Evolutionary conservation across 2,113 vertebrate species (phyloP).

Genomic region (Macroglossus sobrinus): DNA sequence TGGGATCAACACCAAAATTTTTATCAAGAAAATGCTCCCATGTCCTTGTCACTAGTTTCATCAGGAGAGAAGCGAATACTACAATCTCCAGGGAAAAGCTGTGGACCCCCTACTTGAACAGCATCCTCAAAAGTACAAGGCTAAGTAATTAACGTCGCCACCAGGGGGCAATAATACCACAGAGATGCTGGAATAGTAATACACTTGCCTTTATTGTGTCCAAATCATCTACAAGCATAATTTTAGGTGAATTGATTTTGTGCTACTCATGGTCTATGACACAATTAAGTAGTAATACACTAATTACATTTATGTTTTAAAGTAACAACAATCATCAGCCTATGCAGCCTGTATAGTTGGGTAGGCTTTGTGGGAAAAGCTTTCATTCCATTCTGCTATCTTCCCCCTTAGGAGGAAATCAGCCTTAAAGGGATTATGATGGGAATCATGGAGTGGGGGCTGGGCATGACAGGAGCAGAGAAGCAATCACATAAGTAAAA

Average conservation of each 20-base stretch:
- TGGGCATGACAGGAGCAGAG: neutral
- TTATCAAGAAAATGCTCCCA: neutral
- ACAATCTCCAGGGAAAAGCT: neutral
- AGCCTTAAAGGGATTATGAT: neutral
- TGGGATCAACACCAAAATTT: neutral
- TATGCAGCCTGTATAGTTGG: neutral
- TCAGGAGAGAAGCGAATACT: neutral
- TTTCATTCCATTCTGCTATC: neutral
- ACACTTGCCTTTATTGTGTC: neutral
- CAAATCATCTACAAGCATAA: slow-evolving; percentile 20
- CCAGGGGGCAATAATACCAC: slow-evolving; percentile 66
- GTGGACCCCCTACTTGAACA: neutral
- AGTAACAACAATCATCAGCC: neutral
- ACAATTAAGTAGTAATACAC: slow-evolving; percentile 31
- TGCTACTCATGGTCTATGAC: neutral
- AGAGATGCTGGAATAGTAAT: neutral
- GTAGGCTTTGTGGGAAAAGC: neutral
- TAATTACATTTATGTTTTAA: slow-evolving; percentile 41
- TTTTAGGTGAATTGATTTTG: slow-evolving; percentile 45
- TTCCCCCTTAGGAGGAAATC: neutral
- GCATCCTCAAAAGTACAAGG: neutral
- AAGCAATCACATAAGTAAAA: neutral
- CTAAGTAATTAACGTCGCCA: slow-evolving; percentile 66
- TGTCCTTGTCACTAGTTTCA: neutral
- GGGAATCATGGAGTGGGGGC: neutral